A percentile compares a stretch with the other conserved stretches of the same genome.
Evolutionary conservation across 2,888 invertebrate genomes (phyloP).

Genomic region (Nudaria mundana): DNA sequence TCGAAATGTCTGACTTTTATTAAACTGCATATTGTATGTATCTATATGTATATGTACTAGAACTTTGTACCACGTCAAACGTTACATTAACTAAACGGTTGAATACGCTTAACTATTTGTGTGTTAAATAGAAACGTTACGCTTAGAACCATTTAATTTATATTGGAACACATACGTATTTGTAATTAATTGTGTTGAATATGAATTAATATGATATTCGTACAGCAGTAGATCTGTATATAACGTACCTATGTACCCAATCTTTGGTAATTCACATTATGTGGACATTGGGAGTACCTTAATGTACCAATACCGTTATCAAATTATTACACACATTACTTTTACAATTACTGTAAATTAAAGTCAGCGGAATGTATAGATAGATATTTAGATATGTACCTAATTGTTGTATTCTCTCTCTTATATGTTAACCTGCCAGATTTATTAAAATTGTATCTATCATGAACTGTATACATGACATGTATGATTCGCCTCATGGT

Average conservation of each 20-base stretch:
- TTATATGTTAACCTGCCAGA: constrained; percentile 38
- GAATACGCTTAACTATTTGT: constrained; percentile 74
- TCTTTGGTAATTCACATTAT: constrained; percentile 61
- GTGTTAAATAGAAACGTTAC: constrained; percentile 76
- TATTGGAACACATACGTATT: constrained; percentile 62
- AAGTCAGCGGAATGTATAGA: constrained; percentile 42
- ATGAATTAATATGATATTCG: constrained; percentile 71
- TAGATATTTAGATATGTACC: constrained; percentile 51
- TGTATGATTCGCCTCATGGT: constrained; percentile 16
- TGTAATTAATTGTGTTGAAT: constrained; percentile 73
- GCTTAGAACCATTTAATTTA: constrained; percentile 75
- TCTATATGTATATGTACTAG: no score
- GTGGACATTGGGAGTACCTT: constrained; percentile 44
- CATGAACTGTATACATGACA: constrained; percentile 21
- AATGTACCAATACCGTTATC: constrained; percentile 46
- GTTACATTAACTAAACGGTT: constrained; percentile 46
- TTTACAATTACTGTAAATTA: constrained; percentile 32
- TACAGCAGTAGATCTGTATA: constrained; percentile 78
- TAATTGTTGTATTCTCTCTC: constrained; percentile 42
- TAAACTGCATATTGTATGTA: constrained; percentile 35
- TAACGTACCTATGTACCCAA: constrained; percentile 61
- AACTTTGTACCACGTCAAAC: not conserved
- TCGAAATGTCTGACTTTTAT: constrained; percentile 58
- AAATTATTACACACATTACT: constrained; percentile 37
- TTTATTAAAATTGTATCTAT: constrained; percentile 29